Evolutionary conservation across 2,888 invertebrate genomes (phyloP).

Genomic region (Calameuta idolon): DNA sequence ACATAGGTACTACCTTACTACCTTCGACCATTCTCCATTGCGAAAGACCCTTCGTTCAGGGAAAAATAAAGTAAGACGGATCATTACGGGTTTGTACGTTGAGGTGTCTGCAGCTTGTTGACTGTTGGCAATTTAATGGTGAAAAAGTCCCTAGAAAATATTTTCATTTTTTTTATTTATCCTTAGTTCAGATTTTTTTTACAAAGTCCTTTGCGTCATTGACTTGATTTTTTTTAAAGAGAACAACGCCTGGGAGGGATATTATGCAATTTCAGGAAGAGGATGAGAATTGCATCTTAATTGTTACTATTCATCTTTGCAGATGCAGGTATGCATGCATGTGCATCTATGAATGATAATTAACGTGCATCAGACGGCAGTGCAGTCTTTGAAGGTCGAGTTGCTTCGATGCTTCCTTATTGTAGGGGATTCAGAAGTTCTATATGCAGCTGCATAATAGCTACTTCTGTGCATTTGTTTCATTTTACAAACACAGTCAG

Average conservation of each 20-base stretch:
- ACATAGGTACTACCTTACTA: neutral
- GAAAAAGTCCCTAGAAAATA: neutral
- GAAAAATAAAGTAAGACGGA: conserved; percentile 19
- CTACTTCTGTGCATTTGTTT: neutral
- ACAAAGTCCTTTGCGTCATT: neutral
- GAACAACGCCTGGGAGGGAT: neutral
- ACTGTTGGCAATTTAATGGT: neutral
- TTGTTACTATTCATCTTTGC: neutral
- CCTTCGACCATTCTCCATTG: neutral
- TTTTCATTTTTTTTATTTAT: neutral
- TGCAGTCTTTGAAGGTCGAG: conserved; percentile 58
- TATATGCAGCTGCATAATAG: neutral
- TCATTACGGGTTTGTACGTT: conserved; percentile 34
- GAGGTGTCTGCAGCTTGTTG: neutral
- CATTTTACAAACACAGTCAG: neutral
- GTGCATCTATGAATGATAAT: conserved; percentile 34
- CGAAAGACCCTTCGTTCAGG: neutral
- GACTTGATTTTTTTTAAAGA: neutral
- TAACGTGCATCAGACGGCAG: conserved; percentile 32
- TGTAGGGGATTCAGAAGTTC: conserved; percentile 30
- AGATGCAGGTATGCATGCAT: conserved; percentile 15
- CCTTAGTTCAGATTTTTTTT: neutral
- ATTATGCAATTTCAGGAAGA: neutral
- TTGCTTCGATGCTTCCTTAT: conserved; percentile 54
- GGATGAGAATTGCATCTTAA: neutral